phyloP scores from a whole-genome alignment of 2,888 invertebrate species.

The Eucriotettix oculatus region DNA sequence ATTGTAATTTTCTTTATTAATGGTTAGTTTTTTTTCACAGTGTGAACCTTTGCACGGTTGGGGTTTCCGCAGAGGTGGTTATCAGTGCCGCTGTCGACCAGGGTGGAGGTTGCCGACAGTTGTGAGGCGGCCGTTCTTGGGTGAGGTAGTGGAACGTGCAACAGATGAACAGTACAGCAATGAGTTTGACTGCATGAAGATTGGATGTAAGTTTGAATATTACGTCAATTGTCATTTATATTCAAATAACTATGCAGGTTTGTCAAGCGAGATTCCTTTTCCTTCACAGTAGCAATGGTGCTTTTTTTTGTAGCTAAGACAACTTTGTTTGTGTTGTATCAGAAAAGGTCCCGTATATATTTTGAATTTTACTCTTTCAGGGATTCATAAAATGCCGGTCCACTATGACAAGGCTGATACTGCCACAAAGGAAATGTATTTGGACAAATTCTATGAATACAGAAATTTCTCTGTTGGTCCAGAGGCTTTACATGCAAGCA shows the following conservation, averaged over 20 bases:
- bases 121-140: conserved; percentile 78
- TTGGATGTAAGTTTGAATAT: conserved; percentile 59
- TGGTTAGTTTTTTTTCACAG: conserved; percentile 27
- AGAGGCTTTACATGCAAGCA: conserved; percentile 42
- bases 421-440: conserved; percentile 51
- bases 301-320: too few species aligned
- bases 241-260: too few species aligned
- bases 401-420: conserved; percentile 62
- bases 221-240: too few species aligned
- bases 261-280: too few species aligned
- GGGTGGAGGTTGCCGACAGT: conserved; percentile 73
- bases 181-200: conserved; percentile 76
- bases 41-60: conserved; percentile 94
- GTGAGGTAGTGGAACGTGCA: conserved; percentile 85
- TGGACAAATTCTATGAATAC: conserved; percentile 59
- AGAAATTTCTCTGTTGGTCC: conserved; percentile 51
- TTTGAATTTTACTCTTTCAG: conserved; percentile 26
- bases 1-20: background rate
- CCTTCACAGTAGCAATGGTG: too few species aligned
- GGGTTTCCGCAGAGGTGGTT: conserved; percentile 90
- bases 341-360: background rate
- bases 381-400: conserved; percentile 73
- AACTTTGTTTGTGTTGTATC: background rate
- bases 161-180: conserved; percentile 85
- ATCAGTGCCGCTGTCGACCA: conserved; percentile 84